phyloP scores from a whole-genome alignment of 2,888 invertebrate genomes.

The Mesoligia furuncula region DNA sequence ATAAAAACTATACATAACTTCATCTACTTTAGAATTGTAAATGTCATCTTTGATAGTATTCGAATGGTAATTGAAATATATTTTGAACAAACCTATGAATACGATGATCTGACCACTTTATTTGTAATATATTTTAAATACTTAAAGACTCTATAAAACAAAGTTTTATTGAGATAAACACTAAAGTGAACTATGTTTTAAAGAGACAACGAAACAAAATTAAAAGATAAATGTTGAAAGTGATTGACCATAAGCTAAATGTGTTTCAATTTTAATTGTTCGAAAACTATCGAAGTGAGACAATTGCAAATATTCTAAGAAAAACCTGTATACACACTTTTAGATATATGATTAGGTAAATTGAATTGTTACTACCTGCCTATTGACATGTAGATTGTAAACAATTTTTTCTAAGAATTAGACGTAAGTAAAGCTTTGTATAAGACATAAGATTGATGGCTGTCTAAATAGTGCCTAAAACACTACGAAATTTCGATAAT shows the following conservation, averaged over 20 bases:
- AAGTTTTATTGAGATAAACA: conserved; percentile 49
- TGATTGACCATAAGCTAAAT: conserved; percentile 35
- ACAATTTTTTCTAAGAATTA: conserved; percentile 82
- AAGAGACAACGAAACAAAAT: conserved; percentile 36
- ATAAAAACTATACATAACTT: conserved; percentile 58
- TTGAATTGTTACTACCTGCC: conserved; percentile 88
- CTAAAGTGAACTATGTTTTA: conserved; percentile 54
- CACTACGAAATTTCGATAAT: conserved; percentile 90
- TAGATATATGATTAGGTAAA: conserved; percentile 79
- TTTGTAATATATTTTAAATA: conserved; percentile 55
- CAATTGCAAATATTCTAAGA: conserved; percentile 57
- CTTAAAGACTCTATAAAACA: conserved; percentile 47
- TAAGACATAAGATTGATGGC: conserved; percentile 90
- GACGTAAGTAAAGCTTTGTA: conserved; percentile 86
- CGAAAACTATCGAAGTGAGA: conserved; percentile 41
- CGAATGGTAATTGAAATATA: conserved; percentile 39
- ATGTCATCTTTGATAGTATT: conserved; percentile 56
- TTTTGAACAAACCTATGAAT: conserved; percentile 39
- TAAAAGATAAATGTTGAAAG: conserved; percentile 33
- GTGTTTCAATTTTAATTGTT: conserved; percentile 42
- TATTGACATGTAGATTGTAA: conserved; percentile 89
- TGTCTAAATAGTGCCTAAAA: conserved; percentile 91
- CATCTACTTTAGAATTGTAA: conserved; percentile 58
- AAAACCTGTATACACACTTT: conserved; percentile 76
- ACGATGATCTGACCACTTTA: conserved; percentile 42